phyloP scores from a whole-genome alignment of 2,113 vertebrate species.

The Upupa epops region DNA sequence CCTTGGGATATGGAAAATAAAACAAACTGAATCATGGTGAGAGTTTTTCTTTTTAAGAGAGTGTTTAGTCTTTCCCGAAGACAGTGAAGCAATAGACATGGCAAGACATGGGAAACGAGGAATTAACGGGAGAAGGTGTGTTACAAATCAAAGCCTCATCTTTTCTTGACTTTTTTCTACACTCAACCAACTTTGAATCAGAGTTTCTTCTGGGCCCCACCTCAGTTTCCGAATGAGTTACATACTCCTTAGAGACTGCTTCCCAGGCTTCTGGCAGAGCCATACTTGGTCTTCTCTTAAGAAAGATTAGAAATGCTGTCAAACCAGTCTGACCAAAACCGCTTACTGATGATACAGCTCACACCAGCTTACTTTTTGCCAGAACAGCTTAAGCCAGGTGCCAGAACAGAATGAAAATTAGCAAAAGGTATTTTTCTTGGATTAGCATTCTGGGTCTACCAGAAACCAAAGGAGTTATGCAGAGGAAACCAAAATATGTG shows the following conservation, averaged over 20 bases:
- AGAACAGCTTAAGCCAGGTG: neutral
- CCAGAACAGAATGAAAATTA: slow-evolving; percentile 38
- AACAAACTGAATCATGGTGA: slow-evolving; percentile 16
- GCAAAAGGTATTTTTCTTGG: slow-evolving; percentile 51
- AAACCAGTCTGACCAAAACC: slow-evolving; percentile 48
- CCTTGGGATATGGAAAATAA: slow-evolving; percentile 46
- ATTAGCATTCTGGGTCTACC: neutral
- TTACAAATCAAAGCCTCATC: slow-evolving; percentile 37
- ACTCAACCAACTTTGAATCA: neutral
- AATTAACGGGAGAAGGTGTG: neutral
- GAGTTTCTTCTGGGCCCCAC: slow-evolving; percentile 27
- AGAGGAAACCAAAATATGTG: neutral
- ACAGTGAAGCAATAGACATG: neutral
- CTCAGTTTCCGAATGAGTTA: slow-evolving; percentile 27
- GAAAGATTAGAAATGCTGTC: slow-evolving; percentile 52
- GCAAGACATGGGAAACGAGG: neutral
- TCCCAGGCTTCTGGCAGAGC: slow-evolving; percentile 40
- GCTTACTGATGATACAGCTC: neutral
- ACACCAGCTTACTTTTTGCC: slow-evolving; percentile 10
- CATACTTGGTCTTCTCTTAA: slow-evolving; percentile 34
- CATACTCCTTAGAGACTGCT: slow-evolving; percentile 39
- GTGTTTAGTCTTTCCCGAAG: slow-evolving; percentile 24
- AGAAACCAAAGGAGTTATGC: neutral
- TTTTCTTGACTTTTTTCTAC: slow-evolving; percentile 32
- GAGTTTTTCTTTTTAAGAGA: slow-evolving; percentile 35